These are phyloP conservation scores for Mercenaria mercenaria DNA, from an alignment of 1,140 invertebrate species.

Conservation along the genomic window DNA sequence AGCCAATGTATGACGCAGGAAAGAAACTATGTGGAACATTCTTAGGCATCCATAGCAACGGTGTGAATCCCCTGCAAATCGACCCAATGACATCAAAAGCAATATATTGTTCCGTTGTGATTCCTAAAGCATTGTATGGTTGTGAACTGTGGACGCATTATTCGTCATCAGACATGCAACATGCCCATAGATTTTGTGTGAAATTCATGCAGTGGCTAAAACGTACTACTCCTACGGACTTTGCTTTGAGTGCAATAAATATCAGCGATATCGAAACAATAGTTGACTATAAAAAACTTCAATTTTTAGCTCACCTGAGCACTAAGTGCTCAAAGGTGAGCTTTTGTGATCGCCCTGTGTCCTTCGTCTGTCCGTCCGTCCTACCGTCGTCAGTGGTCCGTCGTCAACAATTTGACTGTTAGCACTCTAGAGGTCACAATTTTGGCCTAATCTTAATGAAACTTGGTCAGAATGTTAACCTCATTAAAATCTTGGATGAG, in stretches of 20 bases:
- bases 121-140: conserved; percentile 25
- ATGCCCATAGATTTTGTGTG: neutral
- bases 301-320: conserved; percentile 25
- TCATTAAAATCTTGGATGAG: too few relatives aligned
- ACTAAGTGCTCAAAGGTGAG: too few relatives aligned
- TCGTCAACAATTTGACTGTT: too few relatives aligned
- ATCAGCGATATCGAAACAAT: neutral
- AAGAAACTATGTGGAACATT: conserved; percentile 24
- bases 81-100: neutral
- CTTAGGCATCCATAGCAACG: neutral
- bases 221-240: neutral
- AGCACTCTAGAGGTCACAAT: too few relatives aligned
- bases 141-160: conserved; percentile 7
- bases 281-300: conserved; percentile 20
- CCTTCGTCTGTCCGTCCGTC: too few relatives aligned
- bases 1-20: neutral
- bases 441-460: too few relatives aligned
- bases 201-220: neutral
- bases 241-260: neutral
- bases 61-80: neutral
- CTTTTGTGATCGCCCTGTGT: too few relatives aligned
- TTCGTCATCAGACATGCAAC: neutral
- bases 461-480: too few relatives aligned
- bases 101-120: neutral
- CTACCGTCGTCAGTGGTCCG: too few relatives aligned